Base-by-base conservation (phyloP, 2,888 invertebrate genomes). In the Dicranocentrus wangi region DNA sequence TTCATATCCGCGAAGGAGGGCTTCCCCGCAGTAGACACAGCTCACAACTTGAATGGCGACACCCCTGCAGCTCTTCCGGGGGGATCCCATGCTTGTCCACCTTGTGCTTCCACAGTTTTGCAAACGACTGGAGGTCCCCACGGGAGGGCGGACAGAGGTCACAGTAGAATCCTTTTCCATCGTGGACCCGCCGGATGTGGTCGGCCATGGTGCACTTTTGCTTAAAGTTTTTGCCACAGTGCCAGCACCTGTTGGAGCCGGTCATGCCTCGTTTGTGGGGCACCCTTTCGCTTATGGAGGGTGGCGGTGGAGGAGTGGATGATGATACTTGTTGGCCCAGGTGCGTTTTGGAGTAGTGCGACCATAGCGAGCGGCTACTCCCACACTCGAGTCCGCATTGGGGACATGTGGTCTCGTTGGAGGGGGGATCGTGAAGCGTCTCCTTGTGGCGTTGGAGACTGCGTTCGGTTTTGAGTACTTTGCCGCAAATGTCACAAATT, bases 61-160 rank as follows among this genome's bases (percentile, higher is more conserved):
- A n/a, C n/a, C n/a, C n/a, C n/a, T n/a, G 1, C 19, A 43, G 27
- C 10, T 60, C 42, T 10, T 10, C 2, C 3, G 5, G 8, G 0
- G 19, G 28, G 25, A 71, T 71, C 0, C 19, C n/a, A 23, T 71
- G 71, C 1, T 42, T 5, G 3, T 60, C 60, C n/a, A 60, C 60
- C 19, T 71, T 71, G 19, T 71, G 71, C 15, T 23, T 69, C 69
- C 69, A 69, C 2, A 69, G 23, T 32, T 69, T 69, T n/a, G n/a
- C 55, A 1, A 32, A 21, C n/a, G 58, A 39, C 19, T 71, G 71
- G 10, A 58, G 19, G 21, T 55, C 28, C 17, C 60, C n/a, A 2
- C 55, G 21, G 8, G 2, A 5, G n/a, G n/a, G n/a, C 0, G 3
- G 5, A 32, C 71, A 71, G 1, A 71, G 1, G 25, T 71, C 71